Evolutionary conservation across 1,140 invertebrate species (phyloP), one percentile per base, ranked within the genome.

Genomic region (Eciton burchellii): DNA sequence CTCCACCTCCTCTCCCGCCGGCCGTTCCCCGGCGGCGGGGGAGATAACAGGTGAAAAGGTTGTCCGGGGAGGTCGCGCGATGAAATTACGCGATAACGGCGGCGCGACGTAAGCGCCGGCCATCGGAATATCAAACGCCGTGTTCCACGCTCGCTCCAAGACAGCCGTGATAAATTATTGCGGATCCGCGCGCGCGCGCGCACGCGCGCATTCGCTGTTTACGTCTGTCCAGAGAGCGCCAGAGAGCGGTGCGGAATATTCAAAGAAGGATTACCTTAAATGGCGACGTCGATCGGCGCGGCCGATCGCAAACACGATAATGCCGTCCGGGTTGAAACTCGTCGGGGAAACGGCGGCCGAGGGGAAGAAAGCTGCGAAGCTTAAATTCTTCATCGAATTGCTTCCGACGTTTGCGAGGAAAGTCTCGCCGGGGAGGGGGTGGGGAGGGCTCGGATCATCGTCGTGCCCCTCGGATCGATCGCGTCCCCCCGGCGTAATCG

Each of bases 401-500:
- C 63, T 79, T 79, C 56, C 56, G 65, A 79, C 24, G 49, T 70
- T 70, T 35, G 35, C 52, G 49, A 54, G 63, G 8, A 68, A 79
- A 79, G 74, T 79, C 74, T 77, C 16, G 16, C 47, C 6, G 1
- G 49, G 43, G 29, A 19, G n/a, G n/a, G n/a, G n/a, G n/a, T n/a
- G n/a, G n/a, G 54, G 29, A 79, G 68, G 56, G 29, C 74, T 79
- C 43, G 56, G 49, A 79, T 54, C 52, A 70, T 79, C 63, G 35
- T 43, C 62, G 63, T 56, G 43, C n/a, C 45, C 41, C n/a, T n/a
- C n/a, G n/a, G 74, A 79, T 79, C 74, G 65, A 79, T 79, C 59
- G 59, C 63, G n/a, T 41, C 35, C 35, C 12, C 24, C 70, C 35
- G 49, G 35, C n/a, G 52, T 70, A 79, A 79, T 70, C 74, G 63